phyloP scores from a whole-genome alignment of 2,888 invertebrate species.

The Parelbella ahira region DNA sequence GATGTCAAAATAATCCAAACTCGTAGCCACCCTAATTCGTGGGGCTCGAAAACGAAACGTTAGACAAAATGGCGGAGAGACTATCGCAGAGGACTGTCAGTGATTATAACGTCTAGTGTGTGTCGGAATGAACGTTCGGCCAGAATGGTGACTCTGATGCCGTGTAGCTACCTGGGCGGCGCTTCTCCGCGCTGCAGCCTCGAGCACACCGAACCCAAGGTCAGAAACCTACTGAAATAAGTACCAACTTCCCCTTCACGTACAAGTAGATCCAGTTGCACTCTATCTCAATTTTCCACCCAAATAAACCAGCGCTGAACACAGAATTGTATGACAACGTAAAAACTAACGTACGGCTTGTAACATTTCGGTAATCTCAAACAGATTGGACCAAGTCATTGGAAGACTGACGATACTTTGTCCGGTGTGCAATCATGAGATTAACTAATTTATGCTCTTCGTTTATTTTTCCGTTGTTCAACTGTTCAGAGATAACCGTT shows the following conservation, averaged over 20 bases:
- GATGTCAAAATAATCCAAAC: constrained; percentile 39
- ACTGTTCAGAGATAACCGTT: too few species aligned
- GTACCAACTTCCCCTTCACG: constrained; percentile 4
- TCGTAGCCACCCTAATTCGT: constrained; percentile 29
- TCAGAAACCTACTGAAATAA: constrained; percentile 43
- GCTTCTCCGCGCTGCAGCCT: constrained; percentile 76
- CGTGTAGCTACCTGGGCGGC: constrained; percentile 83
- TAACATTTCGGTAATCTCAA: too few species aligned
- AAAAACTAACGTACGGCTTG: too few species aligned
- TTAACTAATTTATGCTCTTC: too few species aligned
- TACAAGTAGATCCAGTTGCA: constrained; percentile 5
- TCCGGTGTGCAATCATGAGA: too few species aligned
- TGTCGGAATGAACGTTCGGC: constrained; percentile 43
- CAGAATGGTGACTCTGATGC: constrained; percentile 84
- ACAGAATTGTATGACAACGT: too few species aligned
- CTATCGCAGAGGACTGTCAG: constrained; percentile 66
- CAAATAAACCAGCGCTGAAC: too few species aligned
- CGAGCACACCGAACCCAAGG: constrained; percentile 76
- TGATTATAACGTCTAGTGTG: constrained; percentile 39
- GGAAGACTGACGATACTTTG: too few species aligned
- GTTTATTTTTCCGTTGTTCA: too few species aligned
- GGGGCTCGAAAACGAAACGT: constrained; percentile 47
- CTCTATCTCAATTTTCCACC: constrained; percentile 1
- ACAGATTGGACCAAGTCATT: too few species aligned
- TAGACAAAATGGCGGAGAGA: constrained; percentile 55